Base-by-base conservation (phyloP, 2,113 vertebrate species). In the Leucosticte australis region DNA sequence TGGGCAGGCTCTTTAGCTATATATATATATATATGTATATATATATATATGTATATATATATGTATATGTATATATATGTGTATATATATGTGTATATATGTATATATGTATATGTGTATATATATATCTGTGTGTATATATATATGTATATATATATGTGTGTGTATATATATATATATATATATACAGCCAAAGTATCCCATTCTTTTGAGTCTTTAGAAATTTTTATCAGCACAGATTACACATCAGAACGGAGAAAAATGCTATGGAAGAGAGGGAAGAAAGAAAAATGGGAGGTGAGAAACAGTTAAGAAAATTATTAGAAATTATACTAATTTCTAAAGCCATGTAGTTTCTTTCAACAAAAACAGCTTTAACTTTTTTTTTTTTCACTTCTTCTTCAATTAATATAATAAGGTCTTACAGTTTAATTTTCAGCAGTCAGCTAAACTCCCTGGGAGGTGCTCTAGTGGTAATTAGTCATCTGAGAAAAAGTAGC, bases 361-460 rank as follows among this genome's bases (percentile, higher is more conserved):
- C 65, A 94, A 83, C 15, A 80, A 62, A 46, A 92, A 35, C 8
- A 90, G 67, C 60, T 90, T 83, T 64, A 76, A 85, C 35, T 70
- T 70, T 83, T 16, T 31, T 70, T 41, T 87, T 68, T 69, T 47
- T 27, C 7, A 20, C 89, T 95, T 96, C n/a, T 80, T 27, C 73
- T 95, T 96, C 92, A 94, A 82, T 97, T 95, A 96, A 87, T 87
- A 57, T 89, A 87, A 89, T 90, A 79, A 94, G 63, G 27, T 75
- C 57, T 92, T 87, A 82, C 76, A 96, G 88, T 98, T 96, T 95
- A 95, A 97, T 96, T 96, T 96, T 94, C 88, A 96, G 35, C 35
- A 81, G 65, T 41, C 74, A 95, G 56, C 84, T 96, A 78, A 92
- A 95, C 84, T 95, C 95, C 73, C 57, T 91, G 76, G 90, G 94